These are phyloP conservation scores for Meleagris gallopavo DNA, from an alignment of 2,113 vertebrate genomes.

Conservation along the genomic window DNA sequence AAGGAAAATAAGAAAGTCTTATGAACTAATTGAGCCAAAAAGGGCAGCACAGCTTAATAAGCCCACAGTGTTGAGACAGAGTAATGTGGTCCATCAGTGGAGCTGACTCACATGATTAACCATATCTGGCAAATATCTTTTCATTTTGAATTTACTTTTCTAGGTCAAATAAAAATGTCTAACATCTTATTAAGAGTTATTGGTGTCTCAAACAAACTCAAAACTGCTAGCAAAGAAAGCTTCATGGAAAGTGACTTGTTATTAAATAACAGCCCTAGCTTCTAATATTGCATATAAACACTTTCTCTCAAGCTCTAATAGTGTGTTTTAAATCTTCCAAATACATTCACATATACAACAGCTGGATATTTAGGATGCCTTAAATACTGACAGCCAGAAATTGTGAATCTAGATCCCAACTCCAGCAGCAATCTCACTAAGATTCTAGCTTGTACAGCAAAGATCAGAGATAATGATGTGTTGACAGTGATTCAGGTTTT, in stretches of 20 bases:
- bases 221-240: not conserved
- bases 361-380: not conserved
- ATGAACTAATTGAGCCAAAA: not conserved
- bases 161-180: not conserved
- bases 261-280: not conserved
- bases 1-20: not conserved
- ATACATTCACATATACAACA: not conserved
- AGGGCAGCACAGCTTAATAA: not conserved
- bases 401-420: not conserved
- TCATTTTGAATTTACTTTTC: not conserved
- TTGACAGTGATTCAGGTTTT: not conserved
- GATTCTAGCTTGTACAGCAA: not conserved
- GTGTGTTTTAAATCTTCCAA: not conserved
- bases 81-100: rapidly evolving
- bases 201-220: not conserved
- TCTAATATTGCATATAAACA: not conserved
- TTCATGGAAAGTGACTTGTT: not conserved
- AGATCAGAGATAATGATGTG: not conserved
- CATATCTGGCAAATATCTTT: not conserved
- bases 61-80: not conserved
- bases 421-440: not conserved
- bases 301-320: not conserved
- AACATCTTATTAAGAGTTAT: not conserved
- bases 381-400: not conserved
- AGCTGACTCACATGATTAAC: not conserved